Base-by-base conservation (phyloP, 2,888 invertebrate species). In the Eurois occulta region DNA sequence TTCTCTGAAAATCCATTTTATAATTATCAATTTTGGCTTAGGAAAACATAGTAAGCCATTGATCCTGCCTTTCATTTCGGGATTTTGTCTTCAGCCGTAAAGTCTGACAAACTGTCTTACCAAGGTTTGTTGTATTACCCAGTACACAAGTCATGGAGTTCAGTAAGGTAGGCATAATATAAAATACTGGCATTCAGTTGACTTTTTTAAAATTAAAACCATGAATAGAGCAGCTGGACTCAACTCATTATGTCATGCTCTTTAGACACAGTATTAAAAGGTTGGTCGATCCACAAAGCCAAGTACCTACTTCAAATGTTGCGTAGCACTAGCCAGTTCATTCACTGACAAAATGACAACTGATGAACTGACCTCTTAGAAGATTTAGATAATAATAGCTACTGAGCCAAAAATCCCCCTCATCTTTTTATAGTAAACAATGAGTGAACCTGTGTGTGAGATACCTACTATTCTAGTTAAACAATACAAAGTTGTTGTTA, bases 401-500 rank as follows among this genome's bases (percentile, higher is more conserved):
- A 18, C n/a, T 35, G 21, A 21, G 32, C 28, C 6, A 48, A 58
- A 72, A 52, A 32, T 28, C 1, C 1, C 13, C 18, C 2, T 6
- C 6, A 3, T 32, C n/a, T 55, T 64, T 55, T 5, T 55, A 28
- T 43, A 80, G n/a, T 41, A 68, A 55, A 68, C 41, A 55, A 52
- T 38, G 24, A 32, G 35, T 58, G 16, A 43, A 64, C 38, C 5
- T n/a, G n/a, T 13, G 35, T 38, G 24, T 64, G 38, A 13, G n/a
- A 32, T 16, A 64, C 64, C 1, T n/a, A 41, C 43, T 68, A 41
- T n/a, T 55, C 16, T 66, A 65, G 21, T 46, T 46, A 38, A 58
- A 79, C 28, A 66, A 62, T 70, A 72, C 24, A 38, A 70, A 72
- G 46, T 66, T 48, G 1, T 80, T 72, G 35, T 65, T 77, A 66